Conservation (phyloP, 2,113 vertebrate species). For the Epinephelus moara region DNA sequence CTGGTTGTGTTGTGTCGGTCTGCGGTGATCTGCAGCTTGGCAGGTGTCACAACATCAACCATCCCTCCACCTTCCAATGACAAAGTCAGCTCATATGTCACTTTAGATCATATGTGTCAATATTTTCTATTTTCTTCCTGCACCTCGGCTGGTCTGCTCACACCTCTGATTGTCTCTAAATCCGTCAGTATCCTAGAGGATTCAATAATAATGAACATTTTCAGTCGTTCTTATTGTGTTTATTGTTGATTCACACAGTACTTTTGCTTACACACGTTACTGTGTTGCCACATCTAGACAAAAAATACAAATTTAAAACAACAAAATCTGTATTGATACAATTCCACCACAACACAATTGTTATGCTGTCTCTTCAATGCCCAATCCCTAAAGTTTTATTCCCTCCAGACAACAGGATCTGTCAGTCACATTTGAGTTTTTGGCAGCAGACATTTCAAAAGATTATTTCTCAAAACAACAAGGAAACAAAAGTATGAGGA, state of each 20-base stretch:
- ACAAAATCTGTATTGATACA: background rate
- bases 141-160: background rate
- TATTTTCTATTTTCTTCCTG: too few relatives aligned
- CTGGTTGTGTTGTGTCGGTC: too few relatives aligned
- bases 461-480: background rate
- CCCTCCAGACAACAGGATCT: background rate
- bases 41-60: too few relatives aligned
- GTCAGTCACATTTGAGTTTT: background rate
- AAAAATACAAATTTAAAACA: background rate
- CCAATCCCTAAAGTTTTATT: background rate
- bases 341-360: background rate
- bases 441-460: constrained; percentile 3
- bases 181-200: background rate
- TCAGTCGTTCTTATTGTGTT: background rate
- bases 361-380: background rate
- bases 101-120: too few relatives aligned
- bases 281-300: background rate
- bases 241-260: background rate
- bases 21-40: too few relatives aligned
- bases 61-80: too few relatives aligned
- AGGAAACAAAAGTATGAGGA: background rate
- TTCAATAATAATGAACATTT: background rate
- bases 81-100: too few relatives aligned
- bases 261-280: background rate
- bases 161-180: background rate